These are phyloP conservation scores for Centroberyx gerrardi DNA, from an alignment of 2,797 vertebrate genomes.

Conservation along the genomic window DNA sequence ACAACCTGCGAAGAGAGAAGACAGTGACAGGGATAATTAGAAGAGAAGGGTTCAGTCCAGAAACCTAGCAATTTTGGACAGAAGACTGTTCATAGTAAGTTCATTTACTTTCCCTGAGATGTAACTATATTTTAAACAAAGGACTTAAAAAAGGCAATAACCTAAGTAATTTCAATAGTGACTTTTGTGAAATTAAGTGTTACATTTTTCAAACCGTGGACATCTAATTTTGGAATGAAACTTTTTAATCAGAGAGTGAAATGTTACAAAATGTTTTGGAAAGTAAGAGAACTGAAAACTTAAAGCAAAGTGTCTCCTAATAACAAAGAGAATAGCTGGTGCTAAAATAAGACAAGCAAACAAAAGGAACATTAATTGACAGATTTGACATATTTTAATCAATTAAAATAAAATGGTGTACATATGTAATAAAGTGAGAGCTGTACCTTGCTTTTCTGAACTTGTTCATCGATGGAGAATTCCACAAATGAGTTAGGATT, in stretches of 20 bases:
- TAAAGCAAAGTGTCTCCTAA: no score
- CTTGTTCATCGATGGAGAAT: conserved; percentile 87
- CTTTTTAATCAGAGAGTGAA: not conserved
- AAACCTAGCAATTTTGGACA: not conserved
- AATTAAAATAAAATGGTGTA: not conserved
- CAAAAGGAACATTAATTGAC: not conserved
- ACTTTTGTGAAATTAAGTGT: not conserved
- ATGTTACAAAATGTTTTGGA: not conserved
- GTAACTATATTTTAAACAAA: not conserved
- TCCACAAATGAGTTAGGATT: conserved; percentile 91
- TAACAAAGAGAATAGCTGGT: no score
- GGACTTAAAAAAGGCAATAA: not conserved
- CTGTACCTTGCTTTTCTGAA: conserved; percentile 93
- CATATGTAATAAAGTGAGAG: not conserved
- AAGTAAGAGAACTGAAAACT: not conserved
- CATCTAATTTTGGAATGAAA: not conserved
- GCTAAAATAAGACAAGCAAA: not conserved
- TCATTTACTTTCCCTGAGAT: no score
- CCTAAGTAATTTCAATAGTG: not conserved
- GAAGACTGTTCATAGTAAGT: no score
- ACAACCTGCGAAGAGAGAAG: conserved; percentile 83
- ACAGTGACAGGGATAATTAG: not conserved
- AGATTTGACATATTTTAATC: no score
- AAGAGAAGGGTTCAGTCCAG: not conserved
- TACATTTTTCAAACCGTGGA: not conserved